Base-by-base conservation (phyloP, 2,888 invertebrate genomes). In the Palloptera scutellata region DNA sequence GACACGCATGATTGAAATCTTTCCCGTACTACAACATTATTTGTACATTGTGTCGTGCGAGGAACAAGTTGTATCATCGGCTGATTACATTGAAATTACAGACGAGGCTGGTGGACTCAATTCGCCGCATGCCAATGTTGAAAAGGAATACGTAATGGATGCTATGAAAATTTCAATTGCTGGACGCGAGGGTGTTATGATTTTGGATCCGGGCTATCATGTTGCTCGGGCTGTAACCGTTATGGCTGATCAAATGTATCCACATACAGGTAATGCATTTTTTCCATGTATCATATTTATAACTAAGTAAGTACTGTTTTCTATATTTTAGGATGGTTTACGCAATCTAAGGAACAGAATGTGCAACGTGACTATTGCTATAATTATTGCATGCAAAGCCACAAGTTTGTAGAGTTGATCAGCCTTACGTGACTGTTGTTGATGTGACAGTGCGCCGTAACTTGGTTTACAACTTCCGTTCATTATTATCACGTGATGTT, bases 161-260 rank as follows among this genome's bases (percentile, higher is more conserved):
- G 92, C 92, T 70, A 87, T 95, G 80, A 90, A 89, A 76, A 88
- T 95, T 69, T 85, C 88, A 74, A 89, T 95, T 66, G 90, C 89
- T 60, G 92, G 91, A 42, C 88, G 96, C 51, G 85, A 86, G 1
- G 96, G 95, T 42, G 87, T 93, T 61, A 86, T 96, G 86, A 88
- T 96, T 20, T 89, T 95, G 52, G 96, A 96, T 87, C 95, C 96
- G 0, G 96, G 96, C 17, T 96, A 96, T 85, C 96, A 96, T 84
- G 92, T 96, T 70, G 91, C 93, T 53, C 88, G 94, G 70, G 91
- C 93, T 67, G 89, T 96, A 70, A 94, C 95, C 20, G 91, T 95
- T 62, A 96, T 96, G 96, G 87, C 88, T 48, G 96, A 96, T 83
- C 88, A 90, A 70, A 87, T 88, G 59, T 94, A 93, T 85, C 96